Evolutionary conservation across 2,113 vertebrate genomes (phyloP).

Genomic region (Aegithalos caudatus): DNA sequence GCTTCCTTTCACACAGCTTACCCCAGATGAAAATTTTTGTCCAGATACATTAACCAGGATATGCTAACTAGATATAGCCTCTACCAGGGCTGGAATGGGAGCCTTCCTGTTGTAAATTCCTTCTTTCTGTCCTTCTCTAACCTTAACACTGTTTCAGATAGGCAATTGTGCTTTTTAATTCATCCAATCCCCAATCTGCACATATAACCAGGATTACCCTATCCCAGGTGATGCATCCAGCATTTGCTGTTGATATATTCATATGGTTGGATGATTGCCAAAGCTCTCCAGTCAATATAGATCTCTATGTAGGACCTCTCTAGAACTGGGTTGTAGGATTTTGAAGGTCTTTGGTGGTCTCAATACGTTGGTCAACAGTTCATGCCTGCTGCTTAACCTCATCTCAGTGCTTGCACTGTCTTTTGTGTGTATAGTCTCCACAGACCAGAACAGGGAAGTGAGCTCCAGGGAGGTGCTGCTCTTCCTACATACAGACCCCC

Average conservation of each 20-base stretch:
- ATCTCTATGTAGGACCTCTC: background rate
- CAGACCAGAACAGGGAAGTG: background rate
- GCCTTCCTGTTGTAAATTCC: background rate
- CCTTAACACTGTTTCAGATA: background rate
- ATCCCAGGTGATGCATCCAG: background rate
- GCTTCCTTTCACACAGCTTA: background rate
- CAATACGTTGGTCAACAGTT: background rate
- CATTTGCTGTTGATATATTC: background rate
- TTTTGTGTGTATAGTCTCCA: background rate
- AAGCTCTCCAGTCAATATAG: background rate
- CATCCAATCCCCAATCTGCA: background rate
- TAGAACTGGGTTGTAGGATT: background rate
- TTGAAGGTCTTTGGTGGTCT: background rate
- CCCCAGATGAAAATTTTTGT: background rate
- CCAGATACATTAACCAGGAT: background rate
- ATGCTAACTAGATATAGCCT: background rate
- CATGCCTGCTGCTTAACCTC: too few species aligned
- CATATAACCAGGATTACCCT: background rate
- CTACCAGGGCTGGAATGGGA: background rate
- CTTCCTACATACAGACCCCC: background rate
- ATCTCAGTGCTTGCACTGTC: fast-evolving
- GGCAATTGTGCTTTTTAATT: background rate
- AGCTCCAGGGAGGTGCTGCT: background rate
- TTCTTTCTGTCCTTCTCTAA: background rate
- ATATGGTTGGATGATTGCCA: background rate